Base-by-base conservation (phyloP, 2,113 vertebrate genomes). In the Smithornis capensis region DNA sequence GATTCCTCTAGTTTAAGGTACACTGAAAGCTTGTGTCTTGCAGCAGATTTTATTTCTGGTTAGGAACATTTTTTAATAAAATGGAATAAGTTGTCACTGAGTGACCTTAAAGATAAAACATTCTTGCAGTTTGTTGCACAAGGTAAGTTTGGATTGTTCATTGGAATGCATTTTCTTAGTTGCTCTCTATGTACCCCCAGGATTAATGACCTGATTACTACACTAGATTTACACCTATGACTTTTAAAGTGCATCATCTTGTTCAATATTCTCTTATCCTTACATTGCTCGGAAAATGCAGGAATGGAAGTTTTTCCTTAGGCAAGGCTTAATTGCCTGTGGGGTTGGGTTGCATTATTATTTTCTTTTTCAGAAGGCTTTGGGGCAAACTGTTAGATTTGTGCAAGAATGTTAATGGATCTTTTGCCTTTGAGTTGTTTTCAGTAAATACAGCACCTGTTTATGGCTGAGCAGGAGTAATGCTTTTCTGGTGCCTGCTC, bases 371-470 rank as follows among this genome's bases (percentile, higher is more conserved):
- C 29, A 67, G 42, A 71, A 55, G 22, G 24, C 3, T 68, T 92
- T 0, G 0, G 17, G 89, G 55, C 24, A 63, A 87, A 87, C 25
- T 27, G 23, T 37, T 92, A 45, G 44, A 59, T 87, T 78, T 87
- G 28, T 71, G 15, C 55, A 65, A 65, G 73, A 68, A 65, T 64
- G 44, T 84, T 89, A 94, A 76, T 76, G 74, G n/a, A 56, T 52
- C 56, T 84, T 94, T 92, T 92, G 55, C 38, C 29, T 96, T 75
- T 87, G 38, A 60, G 71, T 82, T 87, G 29, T 87, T 91, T 79
- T 92, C 62, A 82, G 40, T 12, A 67, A 90, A 38, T 55, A 38
- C 0, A 1, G 42, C 56, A 78, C 83, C 37, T 92, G 69, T 37
- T 87, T 12, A 38, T 45, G 28, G 52, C 69, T 78, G 45, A 91